Evolutionary conservation across 2,797 vertebrate species (phyloP).

Genomic region (Agapornis canus): DNA sequence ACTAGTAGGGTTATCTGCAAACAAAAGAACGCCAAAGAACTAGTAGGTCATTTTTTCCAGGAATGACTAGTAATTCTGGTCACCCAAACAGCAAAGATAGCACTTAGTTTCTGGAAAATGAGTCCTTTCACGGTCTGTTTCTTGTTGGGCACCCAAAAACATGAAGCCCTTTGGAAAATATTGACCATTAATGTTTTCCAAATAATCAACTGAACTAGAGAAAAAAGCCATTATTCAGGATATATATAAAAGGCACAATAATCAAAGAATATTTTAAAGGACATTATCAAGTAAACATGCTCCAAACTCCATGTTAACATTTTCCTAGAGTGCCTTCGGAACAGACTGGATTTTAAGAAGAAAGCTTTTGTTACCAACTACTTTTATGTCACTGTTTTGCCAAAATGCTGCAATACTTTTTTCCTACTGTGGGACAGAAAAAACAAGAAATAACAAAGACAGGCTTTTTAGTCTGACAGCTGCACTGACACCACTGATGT

Average conservation of each 20-base stretch:
- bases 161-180: slow-evolving; percentile 35
- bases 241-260: slow-evolving; percentile 69
- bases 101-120: not conserved
- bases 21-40: not conserved
- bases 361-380: not conserved
- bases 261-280: slow-evolving; percentile 48
- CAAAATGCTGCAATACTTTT: not conserved
- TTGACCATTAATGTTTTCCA: not conserved
- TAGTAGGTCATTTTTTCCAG: not conserved
- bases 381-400: not conserved
- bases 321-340: not conserved
- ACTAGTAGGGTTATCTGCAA: slow-evolving; percentile 36
- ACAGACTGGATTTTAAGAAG: not conserved
- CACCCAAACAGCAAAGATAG: not conserved
- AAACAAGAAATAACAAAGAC: not conserved
- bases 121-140: not conserved
- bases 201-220: slow-evolving; percentile 31
- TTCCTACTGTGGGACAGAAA: not conserved
- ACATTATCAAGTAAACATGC: slow-evolving; percentile 61
- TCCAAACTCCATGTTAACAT: slow-evolving; percentile 17
- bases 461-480: slow-evolving; percentile 22
- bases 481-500: not conserved
- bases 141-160: not conserved
- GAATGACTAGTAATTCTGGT: slow-evolving; percentile 26
- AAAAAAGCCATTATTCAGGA: slow-evolving; percentile 18